Conservation (phyloP, 2,888 invertebrate species). For the Stenurella melanura region DNA sequence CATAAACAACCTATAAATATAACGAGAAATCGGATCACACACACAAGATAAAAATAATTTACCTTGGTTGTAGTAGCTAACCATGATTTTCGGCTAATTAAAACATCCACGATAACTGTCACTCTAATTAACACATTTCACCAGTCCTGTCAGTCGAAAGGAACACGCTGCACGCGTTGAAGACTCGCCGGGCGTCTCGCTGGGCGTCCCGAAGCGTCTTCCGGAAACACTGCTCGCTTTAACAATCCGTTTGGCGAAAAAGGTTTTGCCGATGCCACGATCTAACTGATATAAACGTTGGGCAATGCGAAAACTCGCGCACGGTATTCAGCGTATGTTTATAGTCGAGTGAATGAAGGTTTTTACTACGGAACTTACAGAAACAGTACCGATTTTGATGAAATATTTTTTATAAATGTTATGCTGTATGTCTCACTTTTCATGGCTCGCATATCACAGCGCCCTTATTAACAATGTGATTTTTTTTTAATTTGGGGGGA, state of each 20-base stretch:
- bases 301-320: slow-evolving; percentile 7
- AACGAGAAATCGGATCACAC: slow-evolving; percentile 28
- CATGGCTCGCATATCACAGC: no score
- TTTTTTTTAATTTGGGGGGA: no score
- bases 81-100: slow-evolving; percentile 51
- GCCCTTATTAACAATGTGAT: no score
- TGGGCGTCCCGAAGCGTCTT: slow-evolving; percentile 45
- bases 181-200: slow-evolving; percentile 9
- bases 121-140: slow-evolving; percentile 63
- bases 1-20: slow-evolving; percentile 43
- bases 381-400: no score
- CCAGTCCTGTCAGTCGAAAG: slow-evolving; percentile 48
- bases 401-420: no score
- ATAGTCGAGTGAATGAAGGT: no score
- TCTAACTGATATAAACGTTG: slow-evolving; percentile 4
- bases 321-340: not conserved
- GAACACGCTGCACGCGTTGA: slow-evolving; percentile 51
- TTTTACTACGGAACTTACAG: no score
- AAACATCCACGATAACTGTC: slow-evolving; percentile 49
- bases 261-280: slow-evolving; percentile 22
- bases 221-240: slow-evolving; percentile 46
- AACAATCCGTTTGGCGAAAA: slow-evolving; percentile 16
- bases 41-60: slow-evolving; percentile 43
- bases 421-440: no score
- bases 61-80: slow-evolving; percentile 57